Conservation (phyloP, 2,797 vertebrate genomes). For the Bovichtus variegatus region DNA sequence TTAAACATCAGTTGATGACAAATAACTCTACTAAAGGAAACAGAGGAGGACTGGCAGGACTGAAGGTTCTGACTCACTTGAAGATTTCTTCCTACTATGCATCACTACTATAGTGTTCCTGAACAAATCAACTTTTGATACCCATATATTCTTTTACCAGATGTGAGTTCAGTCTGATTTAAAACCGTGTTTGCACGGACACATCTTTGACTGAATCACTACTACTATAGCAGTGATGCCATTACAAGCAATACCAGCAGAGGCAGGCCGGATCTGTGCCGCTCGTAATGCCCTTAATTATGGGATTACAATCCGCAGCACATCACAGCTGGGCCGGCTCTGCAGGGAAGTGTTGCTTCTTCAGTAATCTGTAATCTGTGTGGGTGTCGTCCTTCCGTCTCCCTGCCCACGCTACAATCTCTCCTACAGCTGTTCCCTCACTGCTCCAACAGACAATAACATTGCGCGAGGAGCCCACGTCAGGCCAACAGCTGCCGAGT, state of each 20-base stretch:
- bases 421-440: slow-evolving; percentile 58
- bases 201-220: slow-evolving; percentile 16
- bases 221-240: neutral
- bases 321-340: slow-evolving; percentile 60
- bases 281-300: slow-evolving; percentile 58
- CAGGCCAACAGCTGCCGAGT: slow-evolving; percentile 13
- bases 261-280: slow-evolving; percentile 48
- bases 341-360: slow-evolving; percentile 51
- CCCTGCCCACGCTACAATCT: slow-evolving; percentile 50
- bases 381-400: slow-evolving; percentile 55
- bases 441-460: slow-evolving; percentile 29
- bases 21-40: slow-evolving; percentile 5
- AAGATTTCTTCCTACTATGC: neutral
- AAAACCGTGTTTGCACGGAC: slow-evolving; percentile 18
- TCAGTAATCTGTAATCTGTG: slow-evolving; percentile 72
- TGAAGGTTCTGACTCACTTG: neutral
- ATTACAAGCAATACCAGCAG: slow-evolving; percentile 50
- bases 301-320: slow-evolving; percentile 65
- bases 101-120: neutral
- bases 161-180: slow-evolving; percentile 12
- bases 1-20: slow-evolving; percentile 13
- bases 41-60: neutral
- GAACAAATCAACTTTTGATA: slow-evolving; percentile 22
- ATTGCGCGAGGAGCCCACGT: neutral
- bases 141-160: slow-evolving; percentile 1